A percentile compares a stretch with the other conserved stretches of the same genome.
phyloP scores from a whole-genome alignment of 1,140 invertebrate genomes.

The Heliconius himera region DNA sequence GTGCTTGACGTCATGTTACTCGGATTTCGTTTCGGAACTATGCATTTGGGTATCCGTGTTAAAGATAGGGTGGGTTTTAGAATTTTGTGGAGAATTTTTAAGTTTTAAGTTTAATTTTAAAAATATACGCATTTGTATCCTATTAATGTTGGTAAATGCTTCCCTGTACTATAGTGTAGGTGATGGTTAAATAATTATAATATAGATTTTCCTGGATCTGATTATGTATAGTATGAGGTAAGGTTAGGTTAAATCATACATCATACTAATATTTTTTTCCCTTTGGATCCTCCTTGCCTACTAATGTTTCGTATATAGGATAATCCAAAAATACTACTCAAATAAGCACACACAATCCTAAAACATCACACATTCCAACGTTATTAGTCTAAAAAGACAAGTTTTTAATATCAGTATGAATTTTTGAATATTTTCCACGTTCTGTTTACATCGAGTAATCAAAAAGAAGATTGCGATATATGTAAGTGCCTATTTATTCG shows the following conservation, averaged over 20 bases:
- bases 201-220: too few species aligned
- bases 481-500: slow-evolving; percentile 44
- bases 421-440: neutral
- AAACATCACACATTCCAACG: neutral
- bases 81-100: slow-evolving; percentile 4
- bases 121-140: neutral
- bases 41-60: slow-evolving; percentile 35
- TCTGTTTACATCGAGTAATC: slow-evolving; percentile 49
- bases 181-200: too few species aligned
- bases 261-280: too few species aligned
- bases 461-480: slow-evolving; percentile 46
- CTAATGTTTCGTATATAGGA: too few species aligned
- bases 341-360: neutral
- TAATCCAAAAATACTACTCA: neutral
- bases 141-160: neutral
- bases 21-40: slow-evolving; percentile 42
- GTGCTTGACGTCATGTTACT: slow-evolving; percentile 45
- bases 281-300: too few species aligned
- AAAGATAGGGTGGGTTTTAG: slow-evolving; percentile 16
- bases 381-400: neutral
- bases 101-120: slow-evolving; percentile 5
- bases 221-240: too few species aligned
- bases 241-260: too few species aligned
- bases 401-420: slow-evolving; percentile 9
- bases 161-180: neutral